These are phyloP conservation scores for Tribolium freemani DNA, from an alignment of 2,888 invertebrate species.

Conservation along the genomic window DNA sequence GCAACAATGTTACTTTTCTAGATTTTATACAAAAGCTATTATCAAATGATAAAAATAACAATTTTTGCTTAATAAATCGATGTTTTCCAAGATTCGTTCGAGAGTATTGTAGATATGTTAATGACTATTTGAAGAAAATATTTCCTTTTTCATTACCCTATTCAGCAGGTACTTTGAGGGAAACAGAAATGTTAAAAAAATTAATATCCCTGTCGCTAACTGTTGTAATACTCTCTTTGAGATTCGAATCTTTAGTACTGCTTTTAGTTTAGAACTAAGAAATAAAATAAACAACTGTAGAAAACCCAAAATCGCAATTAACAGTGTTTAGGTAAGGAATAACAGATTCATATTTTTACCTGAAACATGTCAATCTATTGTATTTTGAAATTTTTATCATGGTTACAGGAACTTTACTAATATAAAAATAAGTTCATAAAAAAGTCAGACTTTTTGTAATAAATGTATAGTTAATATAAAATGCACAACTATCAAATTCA, in stretches of 20 bases:
- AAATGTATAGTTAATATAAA: slow-evolving; percentile 44
- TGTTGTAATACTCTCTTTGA: slow-evolving; percentile 35
- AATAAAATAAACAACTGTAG: slow-evolving; percentile 21
- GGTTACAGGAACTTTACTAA: slow-evolving; percentile 54
- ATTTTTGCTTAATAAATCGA: slow-evolving; percentile 30
- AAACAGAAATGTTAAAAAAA: neutral
- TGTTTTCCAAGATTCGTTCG: slow-evolving; percentile 38
- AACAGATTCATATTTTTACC: slow-evolving; percentile 76
- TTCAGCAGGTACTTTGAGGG: slow-evolving; percentile 11
- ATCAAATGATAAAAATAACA: slow-evolving; percentile 46
- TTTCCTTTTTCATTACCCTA: slow-evolving; percentile 5
- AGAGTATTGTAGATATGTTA: slow-evolving; percentile 46
- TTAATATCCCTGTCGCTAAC: slow-evolving; percentile 9
- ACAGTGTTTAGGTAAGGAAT: slow-evolving; percentile 73
- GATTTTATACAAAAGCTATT: slow-evolving; percentile 45
- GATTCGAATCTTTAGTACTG: slow-evolving; percentile 11
- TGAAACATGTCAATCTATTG: slow-evolving; percentile 66
- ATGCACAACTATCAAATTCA: slow-evolving; percentile 41
- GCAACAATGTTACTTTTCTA: slow-evolving; percentile 47
- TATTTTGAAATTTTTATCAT: slow-evolving; percentile 50
- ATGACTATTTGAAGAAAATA: slow-evolving; percentile 16
- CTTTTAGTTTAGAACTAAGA: no score
- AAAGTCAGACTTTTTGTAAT: slow-evolving; percentile 52
- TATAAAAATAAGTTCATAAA: slow-evolving; percentile 49
- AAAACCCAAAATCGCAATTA: slow-evolving; percentile 49